Evolutionary conservation across 2,888 invertebrate genomes (phyloP).

Genomic region (Drosophila anomalipes): DNA sequence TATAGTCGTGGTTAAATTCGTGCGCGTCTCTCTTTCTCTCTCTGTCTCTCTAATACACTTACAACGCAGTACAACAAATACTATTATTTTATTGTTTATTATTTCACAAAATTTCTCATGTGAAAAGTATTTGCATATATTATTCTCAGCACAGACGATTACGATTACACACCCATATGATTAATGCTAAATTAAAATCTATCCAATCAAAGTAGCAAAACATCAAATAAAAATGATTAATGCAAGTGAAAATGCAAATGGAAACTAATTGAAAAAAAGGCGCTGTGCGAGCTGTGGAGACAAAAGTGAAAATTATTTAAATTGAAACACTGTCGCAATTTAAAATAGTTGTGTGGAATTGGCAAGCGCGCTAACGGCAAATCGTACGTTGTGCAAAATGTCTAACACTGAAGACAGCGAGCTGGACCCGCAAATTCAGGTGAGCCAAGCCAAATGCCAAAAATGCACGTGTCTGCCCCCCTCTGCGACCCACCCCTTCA

Average conservation of each 20-base stretch:
- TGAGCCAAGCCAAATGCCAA: slow-evolving; percentile 52
- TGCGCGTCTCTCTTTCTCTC: slow-evolving; percentile 27
- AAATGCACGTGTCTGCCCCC: slow-evolving; percentile 35
- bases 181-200: slow-evolving; percentile 44
- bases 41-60: slow-evolving; percentile 15
- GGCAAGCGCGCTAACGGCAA: slow-evolving; percentile 25
- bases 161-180: slow-evolving; percentile 17
- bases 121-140: slow-evolving; percentile 63
- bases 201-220: slow-evolving; percentile 21
- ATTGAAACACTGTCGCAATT: slow-evolving; percentile 43
- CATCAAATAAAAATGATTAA: slow-evolving; percentile 22
- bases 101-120: slow-evolving; percentile 53
- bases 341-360: slow-evolving; percentile 25
- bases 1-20: slow-evolving; percentile 15
- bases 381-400: slow-evolving; percentile 57
- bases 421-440: slow-evolving; percentile 85
- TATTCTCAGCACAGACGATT: slow-evolving; percentile 30
- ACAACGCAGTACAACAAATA: slow-evolving; percentile 49
- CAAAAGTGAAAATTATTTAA: slow-evolving; percentile 77
- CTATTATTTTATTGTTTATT: slow-evolving; percentile 41
- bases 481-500: neutral
- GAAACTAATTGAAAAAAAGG: slow-evolving; percentile 63
- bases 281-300: slow-evolving; percentile 48
- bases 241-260: slow-evolving; percentile 65
- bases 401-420: slow-evolving; percentile 80